Evolutionary conservation across 2,888 invertebrate genomes (phyloP).

Genomic region (Heliconius cydno): DNA sequence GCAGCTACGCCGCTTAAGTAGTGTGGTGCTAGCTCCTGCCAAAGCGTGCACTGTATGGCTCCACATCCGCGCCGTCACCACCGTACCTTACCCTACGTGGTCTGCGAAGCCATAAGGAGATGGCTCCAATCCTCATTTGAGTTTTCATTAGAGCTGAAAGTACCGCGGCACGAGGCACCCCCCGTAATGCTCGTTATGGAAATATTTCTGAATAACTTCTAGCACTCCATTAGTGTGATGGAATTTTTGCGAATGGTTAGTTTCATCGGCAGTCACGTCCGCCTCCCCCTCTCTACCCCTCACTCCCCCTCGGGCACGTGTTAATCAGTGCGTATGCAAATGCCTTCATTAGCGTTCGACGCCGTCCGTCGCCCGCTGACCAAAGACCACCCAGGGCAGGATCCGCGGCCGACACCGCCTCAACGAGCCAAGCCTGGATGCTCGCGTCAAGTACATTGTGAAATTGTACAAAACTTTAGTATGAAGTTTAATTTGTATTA

Average conservation of each 20-base stretch:
- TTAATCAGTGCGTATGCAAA: conserved; percentile 38
- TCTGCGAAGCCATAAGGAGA: conserved; percentile 3
- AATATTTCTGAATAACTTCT: conserved; percentile 31
- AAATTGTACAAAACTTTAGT: too few species aligned
- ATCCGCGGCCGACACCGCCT: neutral
- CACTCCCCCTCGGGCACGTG: conserved; percentile 12
- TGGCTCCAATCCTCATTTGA: conserved; percentile 27
- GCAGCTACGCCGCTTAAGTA: conserved; percentile 8
- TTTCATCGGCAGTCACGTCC: conserved; percentile 17
- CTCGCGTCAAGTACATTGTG: neutral
- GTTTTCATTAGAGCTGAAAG: conserved; percentile 30
- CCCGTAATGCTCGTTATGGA: conserved; percentile 32
- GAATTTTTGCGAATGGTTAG: conserved; percentile 28
- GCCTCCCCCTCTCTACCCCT: neutral
- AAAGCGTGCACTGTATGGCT: conserved; percentile 20
- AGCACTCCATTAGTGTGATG: conserved; percentile 18
- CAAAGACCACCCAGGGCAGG: conserved; percentile 2
- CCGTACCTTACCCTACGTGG: neutral
- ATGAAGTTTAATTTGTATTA: too few species aligned
- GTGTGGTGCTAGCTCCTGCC: conserved; percentile 13
- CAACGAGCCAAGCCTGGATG: neutral
- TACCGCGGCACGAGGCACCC: conserved; percentile 12
- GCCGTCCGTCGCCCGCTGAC: conserved; percentile 14
- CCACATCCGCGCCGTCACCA: neutral
- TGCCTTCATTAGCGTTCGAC: conserved; percentile 32